phyloP scores from a whole-genome alignment of 2,797 vertebrate species.

The Jordanella pulchra region DNA sequence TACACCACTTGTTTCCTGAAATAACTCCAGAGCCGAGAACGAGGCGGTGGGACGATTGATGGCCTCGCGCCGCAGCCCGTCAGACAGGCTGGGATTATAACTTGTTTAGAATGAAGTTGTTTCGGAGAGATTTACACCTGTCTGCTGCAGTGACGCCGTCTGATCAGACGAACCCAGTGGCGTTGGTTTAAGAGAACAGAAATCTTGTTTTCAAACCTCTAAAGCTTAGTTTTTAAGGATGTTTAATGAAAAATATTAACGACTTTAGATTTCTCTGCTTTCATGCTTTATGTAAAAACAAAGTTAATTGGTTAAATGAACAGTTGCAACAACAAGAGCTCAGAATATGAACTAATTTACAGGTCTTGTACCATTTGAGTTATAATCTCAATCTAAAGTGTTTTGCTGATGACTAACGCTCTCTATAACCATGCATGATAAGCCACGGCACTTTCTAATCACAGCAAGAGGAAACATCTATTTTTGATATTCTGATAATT shows the following conservation, averaged over 20 bases:
- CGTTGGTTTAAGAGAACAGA: not conserved
- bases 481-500: constrained; percentile 15
- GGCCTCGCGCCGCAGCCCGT: constrained; percentile 15
- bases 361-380: not conserved
- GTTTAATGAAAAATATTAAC: not conserved
- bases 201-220: not conserved
- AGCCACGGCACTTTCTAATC: constrained; percentile 35
- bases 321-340: not conserved
- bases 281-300: not conserved
- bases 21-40: constrained; percentile 4
- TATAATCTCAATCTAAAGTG: constrained; percentile 34
- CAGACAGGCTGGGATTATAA: constrained; percentile 12
- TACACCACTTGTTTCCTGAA: constrained; percentile 13
- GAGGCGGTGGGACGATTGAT: constrained; percentile 28
- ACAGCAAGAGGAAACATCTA: not conserved
- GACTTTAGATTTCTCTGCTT: not conserved
- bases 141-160: not conserved
- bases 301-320: not conserved
- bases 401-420: constrained; percentile 62
- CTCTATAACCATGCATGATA: constrained; percentile 45
- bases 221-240: not conserved
- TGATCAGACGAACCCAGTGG: not conserved
- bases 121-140: not conserved
- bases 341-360: not conserved
- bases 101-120: constrained; percentile 7